Evolutionary conservation across 2,113 vertebrate genomes (phyloP).

Genomic region (Tichodroma muraria): DNA sequence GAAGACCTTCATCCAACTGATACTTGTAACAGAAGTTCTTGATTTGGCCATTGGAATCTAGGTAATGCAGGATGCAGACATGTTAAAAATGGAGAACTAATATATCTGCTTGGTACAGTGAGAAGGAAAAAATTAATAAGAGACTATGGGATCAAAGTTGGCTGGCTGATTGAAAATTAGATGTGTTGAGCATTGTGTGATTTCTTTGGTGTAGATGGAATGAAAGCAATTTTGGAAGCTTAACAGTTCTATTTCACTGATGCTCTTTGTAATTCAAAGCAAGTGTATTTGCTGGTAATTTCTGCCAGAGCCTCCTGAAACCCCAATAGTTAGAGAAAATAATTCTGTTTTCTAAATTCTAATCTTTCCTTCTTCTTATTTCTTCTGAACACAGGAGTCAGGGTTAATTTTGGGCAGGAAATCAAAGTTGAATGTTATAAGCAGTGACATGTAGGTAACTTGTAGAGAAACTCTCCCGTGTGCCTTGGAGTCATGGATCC

Average conservation of each 20-base stretch:
- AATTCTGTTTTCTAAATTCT: background rate
- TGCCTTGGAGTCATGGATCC: background rate
- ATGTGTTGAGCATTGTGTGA: background rate
- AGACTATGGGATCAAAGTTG: background rate
- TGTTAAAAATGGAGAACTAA: background rate
- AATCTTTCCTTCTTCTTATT: background rate
- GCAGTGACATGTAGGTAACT: background rate
- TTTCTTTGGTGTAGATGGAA: constrained; percentile 27
- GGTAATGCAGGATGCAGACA: background rate
- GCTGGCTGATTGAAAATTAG: constrained; percentile 29
- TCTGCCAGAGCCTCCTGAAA: background rate
- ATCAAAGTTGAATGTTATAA: background rate
- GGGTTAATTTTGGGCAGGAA: background rate
- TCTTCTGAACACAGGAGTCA: background rate
- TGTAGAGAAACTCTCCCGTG: background rate
- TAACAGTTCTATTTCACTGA: background rate
- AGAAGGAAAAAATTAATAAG: constrained; percentile 16
- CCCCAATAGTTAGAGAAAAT: background rate
- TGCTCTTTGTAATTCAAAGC: constrained; percentile 34
- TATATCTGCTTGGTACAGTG: background rate
- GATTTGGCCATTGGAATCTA: background rate
- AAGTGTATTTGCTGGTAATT: background rate
- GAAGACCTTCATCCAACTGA: background rate
- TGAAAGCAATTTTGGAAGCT: constrained; percentile 21
- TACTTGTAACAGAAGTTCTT: background rate